Base-by-base conservation (phyloP, 2,888 invertebrate genomes). In the Meghimatium bilineatum region DNA sequence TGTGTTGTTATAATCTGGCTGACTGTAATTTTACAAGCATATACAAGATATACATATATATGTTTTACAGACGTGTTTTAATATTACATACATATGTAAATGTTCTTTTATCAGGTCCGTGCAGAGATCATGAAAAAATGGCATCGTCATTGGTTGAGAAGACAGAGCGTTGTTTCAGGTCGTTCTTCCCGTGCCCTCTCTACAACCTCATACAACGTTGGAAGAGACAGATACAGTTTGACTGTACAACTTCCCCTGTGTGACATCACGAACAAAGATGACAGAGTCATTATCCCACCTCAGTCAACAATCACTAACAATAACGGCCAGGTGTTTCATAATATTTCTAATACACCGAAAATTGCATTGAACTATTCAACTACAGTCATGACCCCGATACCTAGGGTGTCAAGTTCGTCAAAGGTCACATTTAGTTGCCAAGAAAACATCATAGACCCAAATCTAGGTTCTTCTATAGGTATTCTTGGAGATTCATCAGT, bases 111-210 rank as follows among this genome's bases (percentile, higher is more conserved):
- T 10, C 5, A 72, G 91, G 91, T 91, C 1, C 90, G 89, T 83
- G 84, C 84, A n/a, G 91, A 91, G 86, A 85, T 91, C 20, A 86
- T 85, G 66, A 91, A 89, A 83, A 88, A 88, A 52, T 90, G 90
- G 90, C 79, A 86, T 32, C 87, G 90, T 49, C 87, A 84, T 32
- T 80, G 76, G 77, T 75, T 89, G 71, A 83, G 88, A 26, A 87
- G 90, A 0, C 87, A 88, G n/a, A 88, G 88, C 56, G 66, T 80
- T 56, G 81, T 72, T 5, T 85, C 86, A 20, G 44, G 74, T 20
- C 56, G 85, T 0, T 82, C 85, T 6, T 85, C 86, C 6, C 52
- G 84, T 0, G 80, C 85, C 66, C 49, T 82, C 49, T 84, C 85
- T 44, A 85, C 85, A n/a, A 78, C 80, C 26, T 82, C 85, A 26